A percentile compares a stretch with the other conserved stretches of the same genome.
phyloP scores from a whole-genome alignment of 1,140 invertebrate genomes.

The Araneus ventricosus region DNA sequence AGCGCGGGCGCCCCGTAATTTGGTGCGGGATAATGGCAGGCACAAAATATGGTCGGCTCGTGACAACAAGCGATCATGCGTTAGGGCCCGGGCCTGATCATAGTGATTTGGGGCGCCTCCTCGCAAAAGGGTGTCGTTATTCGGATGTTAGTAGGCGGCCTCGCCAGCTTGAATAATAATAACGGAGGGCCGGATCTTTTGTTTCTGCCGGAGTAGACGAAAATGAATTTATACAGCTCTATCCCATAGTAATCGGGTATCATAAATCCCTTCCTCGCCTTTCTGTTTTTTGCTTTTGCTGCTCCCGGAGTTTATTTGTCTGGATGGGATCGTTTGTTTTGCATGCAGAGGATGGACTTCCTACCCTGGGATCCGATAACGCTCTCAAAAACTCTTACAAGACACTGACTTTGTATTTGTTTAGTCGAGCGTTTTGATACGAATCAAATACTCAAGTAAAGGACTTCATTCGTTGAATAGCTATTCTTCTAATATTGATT shows the following conservation, averaged over 20 bases:
- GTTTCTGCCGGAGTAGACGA: slow-evolving; percentile 23
- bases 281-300: not conserved
- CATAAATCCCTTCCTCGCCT: not conserved
- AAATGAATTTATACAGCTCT: slow-evolving; percentile 20
- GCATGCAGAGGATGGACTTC: not conserved
- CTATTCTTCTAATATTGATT: no score
- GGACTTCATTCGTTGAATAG: no score
- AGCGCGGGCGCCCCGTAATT: slow-evolving; percentile 53
- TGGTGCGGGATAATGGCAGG: slow-evolving; percentile 65
- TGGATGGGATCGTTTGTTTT: slow-evolving; percentile 11
- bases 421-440: no score
- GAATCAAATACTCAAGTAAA: no score
- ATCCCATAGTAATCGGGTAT: not conserved
- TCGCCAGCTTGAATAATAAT: slow-evolving; percentile 72
- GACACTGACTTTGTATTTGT: no score
- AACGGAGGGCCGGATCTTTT: slow-evolving; percentile 19
- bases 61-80: slow-evolving; percentile 73
- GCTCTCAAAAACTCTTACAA: no score
- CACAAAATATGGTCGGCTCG: slow-evolving; percentile 65
- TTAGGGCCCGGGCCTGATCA: slow-evolving; percentile 62
- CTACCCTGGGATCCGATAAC: no score
- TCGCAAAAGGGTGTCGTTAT: slow-evolving; percentile 48
- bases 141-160: slow-evolving; percentile 48
- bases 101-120: slow-evolving; percentile 58
- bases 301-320: not conserved